Evolutionary conservation across 2,888 invertebrate genomes (phyloP), one percentile per base, ranked within the genome.

Genomic region (Meiosimyza platycephala): DNA sequence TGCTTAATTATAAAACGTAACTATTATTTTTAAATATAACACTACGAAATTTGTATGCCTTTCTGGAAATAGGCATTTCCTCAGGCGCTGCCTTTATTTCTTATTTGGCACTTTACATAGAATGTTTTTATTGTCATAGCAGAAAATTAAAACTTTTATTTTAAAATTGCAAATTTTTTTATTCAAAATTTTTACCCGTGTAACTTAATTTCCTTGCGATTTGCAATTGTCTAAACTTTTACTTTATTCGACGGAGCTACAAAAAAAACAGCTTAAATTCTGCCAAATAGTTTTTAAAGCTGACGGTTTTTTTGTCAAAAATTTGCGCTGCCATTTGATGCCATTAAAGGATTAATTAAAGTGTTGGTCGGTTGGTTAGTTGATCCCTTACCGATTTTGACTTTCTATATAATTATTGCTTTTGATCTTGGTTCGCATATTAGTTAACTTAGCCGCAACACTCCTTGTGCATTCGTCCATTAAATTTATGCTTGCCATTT

Each of bases 241-340:
- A 9, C 40, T 40, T 1, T 7, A 40, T 40, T 6, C 16, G 16
- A 74, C 76, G 72, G 18, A 52, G 28, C 52, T n/a, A 68, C 22
- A 79, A 78, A 77, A 16, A 47, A 16, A 62, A 63, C n/a, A 40
- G 63, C 63, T 77, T 79, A 78, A 78, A 80, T 81, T 80, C 81
- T 79, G 77, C 78, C 74, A 75, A 81, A 81, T 82, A 81, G 81
- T 81, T 82, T 66, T 71, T 66, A 16, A 55, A 51, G 55, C 59
- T 54, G 18, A 33, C 13, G n/a, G 59, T 57, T 59, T 66, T 57
- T 54, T 33, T 9, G 12, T 47, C 33, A 16, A 40, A 47, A n/a
- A 33, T n/a, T 52, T 18, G 33, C 40, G 13, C 33, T 57, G 54
- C 55, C 65, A 62, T 65, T 74, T 72, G 65, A 65, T 28, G 70